phyloP scores from a whole-genome alignment of 2,113 vertebrate species.

The Potamarius usumacintae region DNA sequence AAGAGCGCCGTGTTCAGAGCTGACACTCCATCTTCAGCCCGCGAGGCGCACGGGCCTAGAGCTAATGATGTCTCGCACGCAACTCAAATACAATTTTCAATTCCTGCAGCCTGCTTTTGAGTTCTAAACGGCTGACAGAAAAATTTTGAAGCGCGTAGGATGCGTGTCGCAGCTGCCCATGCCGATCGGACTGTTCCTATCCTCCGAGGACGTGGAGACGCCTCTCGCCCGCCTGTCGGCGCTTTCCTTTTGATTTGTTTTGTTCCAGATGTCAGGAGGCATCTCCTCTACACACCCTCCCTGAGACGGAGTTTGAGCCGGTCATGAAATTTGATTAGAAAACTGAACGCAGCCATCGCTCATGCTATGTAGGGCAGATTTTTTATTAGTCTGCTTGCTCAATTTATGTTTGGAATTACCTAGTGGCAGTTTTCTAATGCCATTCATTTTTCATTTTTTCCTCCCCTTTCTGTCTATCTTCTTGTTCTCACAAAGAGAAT shows the following conservation, averaged over 20 bases:
- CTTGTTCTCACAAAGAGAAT: slow-evolving; percentile 43
- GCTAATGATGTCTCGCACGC: neutral
- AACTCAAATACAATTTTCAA: slow-evolving; percentile 19
- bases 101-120: neutral
- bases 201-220: slow-evolving; percentile 27
- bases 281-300: slow-evolving; percentile 44
- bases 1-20: slow-evolving; percentile 37
- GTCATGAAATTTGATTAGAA: slow-evolving; percentile 59
- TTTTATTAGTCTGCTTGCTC: slow-evolving; percentile 47
- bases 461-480: neutral
- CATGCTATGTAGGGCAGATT: slow-evolving; percentile 25
- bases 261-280: slow-evolving; percentile 52
- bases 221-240: slow-evolving; percentile 25
- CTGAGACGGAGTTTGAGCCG: slow-evolving; percentile 44
- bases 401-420: slow-evolving; percentile 55
- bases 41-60: neutral
- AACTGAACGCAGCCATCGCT: slow-evolving; percentile 52
- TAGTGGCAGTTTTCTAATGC: slow-evolving; percentile 47
- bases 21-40: neutral
- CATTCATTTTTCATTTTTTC: slow-evolving; percentile 46
- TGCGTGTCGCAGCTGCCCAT: neutral
- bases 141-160: slow-evolving; percentile 13
- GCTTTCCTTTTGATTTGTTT: slow-evolving; percentile 47
- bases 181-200: slow-evolving; percentile 49
- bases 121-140: slow-evolving; percentile 41